A percentile compares a stretch with the other conserved stretches of the same genome.
These are phyloP conservation scores for Coluber constrictor DNA, from an alignment of 2,797 vertebrate species.

Conservation along the genomic window DNA sequence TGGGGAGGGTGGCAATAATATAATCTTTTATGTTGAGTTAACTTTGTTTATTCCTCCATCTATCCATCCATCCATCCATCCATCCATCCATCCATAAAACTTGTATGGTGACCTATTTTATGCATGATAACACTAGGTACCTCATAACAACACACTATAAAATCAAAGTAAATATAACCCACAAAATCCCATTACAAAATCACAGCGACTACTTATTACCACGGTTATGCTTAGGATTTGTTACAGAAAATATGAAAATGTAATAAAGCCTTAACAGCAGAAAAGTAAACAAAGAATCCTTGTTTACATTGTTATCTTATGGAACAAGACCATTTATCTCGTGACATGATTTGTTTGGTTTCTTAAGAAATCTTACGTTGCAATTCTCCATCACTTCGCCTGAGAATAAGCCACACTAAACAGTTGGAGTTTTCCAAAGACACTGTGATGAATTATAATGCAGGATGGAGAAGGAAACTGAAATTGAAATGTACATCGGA, in stretches of 20 bases:
- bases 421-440: neutral
- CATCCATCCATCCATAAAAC: neutral
- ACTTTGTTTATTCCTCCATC: neutral
- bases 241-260: neutral
- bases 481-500: neutral
- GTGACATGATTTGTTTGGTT: neutral
- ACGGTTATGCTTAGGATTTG: neutral
- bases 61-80: neutral
- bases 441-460: neutral
- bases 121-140: neutral
- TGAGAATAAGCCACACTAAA: neutral
- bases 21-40: neutral
- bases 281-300: neutral
- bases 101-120: neutral
- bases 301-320: neutral
- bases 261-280: neutral
- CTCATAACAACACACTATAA: neutral
- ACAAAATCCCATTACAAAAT: neutral
- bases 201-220: neutral
- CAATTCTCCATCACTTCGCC: neutral
- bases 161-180: neutral
- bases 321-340: neutral
- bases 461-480: conserved; percentile 5
- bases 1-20: neutral
- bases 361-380: neutral